Evolutionary conservation across 2,797 vertebrate species (phyloP).

Genomic region (Nasua narica): DNA sequence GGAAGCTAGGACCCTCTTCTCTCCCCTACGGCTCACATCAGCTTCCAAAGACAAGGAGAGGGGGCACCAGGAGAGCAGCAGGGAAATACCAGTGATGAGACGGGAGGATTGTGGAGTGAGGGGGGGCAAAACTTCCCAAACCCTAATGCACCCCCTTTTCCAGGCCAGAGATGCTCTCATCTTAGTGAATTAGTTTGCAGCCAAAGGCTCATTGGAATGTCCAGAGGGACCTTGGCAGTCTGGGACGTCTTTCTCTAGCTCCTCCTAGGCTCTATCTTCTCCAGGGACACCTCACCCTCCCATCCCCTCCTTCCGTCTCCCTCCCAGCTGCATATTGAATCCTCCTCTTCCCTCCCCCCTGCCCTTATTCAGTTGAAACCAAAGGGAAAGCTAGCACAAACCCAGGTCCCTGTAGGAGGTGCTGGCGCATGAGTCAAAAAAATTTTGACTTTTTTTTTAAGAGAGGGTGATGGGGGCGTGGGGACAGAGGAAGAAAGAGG

Average conservation of each 20-base stretch:
- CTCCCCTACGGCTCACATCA: not conserved
- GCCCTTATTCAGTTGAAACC: not conserved
- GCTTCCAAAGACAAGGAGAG: not conserved
- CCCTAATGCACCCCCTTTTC: not conserved
- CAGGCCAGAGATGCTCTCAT: not conserved
- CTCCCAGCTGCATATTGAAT: not conserved
- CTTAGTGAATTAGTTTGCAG: not conserved
- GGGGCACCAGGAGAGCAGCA: not conserved
- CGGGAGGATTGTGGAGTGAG: not conserved
- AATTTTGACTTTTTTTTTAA: no score
- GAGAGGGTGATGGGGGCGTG: no score
- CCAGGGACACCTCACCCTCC: not conserved
- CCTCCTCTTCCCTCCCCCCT: no score
- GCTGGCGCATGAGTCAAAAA: accelerated
- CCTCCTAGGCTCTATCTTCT: not conserved
- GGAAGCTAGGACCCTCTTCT: not conserved
- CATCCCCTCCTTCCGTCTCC: not conserved
- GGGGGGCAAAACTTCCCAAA: not conserved
- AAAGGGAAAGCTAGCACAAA: not conserved
- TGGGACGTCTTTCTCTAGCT: no score
- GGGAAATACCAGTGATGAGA: not conserved
- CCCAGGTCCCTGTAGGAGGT: not conserved
- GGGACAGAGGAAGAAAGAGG: not conserved
- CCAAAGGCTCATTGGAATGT: not conserved
- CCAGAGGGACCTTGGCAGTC: not conserved